phyloP scores from a whole-genome alignment of 2,888 invertebrate species.

The Therioaphis trifolii region DNA sequence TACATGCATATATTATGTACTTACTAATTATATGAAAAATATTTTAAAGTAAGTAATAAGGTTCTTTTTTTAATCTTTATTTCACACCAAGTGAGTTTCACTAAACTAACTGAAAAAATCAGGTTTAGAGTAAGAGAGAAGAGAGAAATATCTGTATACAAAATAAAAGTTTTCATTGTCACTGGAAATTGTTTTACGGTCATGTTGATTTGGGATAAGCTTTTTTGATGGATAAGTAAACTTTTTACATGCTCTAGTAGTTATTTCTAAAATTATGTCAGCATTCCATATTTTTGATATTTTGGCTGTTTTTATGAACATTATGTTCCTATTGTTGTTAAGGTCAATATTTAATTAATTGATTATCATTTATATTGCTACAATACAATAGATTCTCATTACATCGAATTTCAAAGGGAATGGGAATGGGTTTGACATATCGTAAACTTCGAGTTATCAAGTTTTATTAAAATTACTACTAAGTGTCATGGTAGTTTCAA shows the following conservation, averaged over 20 bases:
- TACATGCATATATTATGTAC: too few relatives aligned
- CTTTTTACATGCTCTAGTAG: background rate
- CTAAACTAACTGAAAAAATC: too few relatives aligned
- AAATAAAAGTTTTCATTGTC: background rate
- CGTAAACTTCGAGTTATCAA: too few relatives aligned
- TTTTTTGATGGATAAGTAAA: constrained; percentile 20
- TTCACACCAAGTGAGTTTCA: too few relatives aligned
- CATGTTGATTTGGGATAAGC: background rate
- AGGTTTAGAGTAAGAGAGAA: background rate
- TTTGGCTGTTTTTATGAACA: background rate
- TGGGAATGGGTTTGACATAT: too few relatives aligned
- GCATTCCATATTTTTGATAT: background rate
- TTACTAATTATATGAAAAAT: too few relatives aligned
- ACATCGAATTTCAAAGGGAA: too few relatives aligned
- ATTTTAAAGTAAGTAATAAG: too few relatives aligned
- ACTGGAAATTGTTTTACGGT: background rate
- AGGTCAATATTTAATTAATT: background rate
- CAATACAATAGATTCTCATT: too few relatives aligned
- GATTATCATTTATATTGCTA: background rate
- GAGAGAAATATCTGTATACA: background rate
- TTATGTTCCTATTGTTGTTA: background rate
- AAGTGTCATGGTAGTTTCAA: too few relatives aligned
- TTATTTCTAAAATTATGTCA: background rate
- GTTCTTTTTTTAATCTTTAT: too few relatives aligned
- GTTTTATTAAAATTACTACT: too few relatives aligned